phyloP scores from a whole-genome alignment of 2,797 vertebrate species.

The Octomys mimax region DNA sequence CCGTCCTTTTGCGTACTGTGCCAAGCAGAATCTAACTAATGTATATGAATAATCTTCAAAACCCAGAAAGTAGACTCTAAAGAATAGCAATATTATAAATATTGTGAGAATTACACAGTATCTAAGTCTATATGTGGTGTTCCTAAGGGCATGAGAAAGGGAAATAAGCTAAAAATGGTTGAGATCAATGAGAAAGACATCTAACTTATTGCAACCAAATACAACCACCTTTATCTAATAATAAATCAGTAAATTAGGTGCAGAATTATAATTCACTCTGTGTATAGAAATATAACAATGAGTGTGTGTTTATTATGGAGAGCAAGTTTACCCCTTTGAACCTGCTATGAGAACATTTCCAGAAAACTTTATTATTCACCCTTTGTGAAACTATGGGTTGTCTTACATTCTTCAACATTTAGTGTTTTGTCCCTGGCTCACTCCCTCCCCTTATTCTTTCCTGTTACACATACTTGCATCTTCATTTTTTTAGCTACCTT shows the following conservation, averaged over 20 bases:
- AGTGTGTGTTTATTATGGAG: neutral
- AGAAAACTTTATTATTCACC: neutral
- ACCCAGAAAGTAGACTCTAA: neutral
- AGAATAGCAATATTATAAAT: neutral
- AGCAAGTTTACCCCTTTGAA: neutral
- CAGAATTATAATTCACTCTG: conserved; percentile 10
- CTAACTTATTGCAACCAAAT: neutral
- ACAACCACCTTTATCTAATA: neutral
- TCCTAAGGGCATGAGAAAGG: neutral
- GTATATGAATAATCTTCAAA: neutral
- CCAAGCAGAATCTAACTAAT: neutral
- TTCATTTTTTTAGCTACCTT: conserved; percentile 39
- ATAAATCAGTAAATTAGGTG: neutral
- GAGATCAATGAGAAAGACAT: conserved; percentile 27
- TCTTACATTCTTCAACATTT: neutral
- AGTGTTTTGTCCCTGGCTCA: neutral
- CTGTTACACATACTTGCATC: neutral
- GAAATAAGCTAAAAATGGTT: conserved; percentile 14
- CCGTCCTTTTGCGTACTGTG: neutral
- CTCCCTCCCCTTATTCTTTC: neutral
- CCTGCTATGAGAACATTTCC: neutral
- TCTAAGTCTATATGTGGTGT: neutral
- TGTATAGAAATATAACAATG: conserved; percentile 30
- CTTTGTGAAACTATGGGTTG: neutral
- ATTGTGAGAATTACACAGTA: neutral